phyloP scores from a whole-genome alignment of 2,113 vertebrate species.

The Enhydra lutris region DNA sequence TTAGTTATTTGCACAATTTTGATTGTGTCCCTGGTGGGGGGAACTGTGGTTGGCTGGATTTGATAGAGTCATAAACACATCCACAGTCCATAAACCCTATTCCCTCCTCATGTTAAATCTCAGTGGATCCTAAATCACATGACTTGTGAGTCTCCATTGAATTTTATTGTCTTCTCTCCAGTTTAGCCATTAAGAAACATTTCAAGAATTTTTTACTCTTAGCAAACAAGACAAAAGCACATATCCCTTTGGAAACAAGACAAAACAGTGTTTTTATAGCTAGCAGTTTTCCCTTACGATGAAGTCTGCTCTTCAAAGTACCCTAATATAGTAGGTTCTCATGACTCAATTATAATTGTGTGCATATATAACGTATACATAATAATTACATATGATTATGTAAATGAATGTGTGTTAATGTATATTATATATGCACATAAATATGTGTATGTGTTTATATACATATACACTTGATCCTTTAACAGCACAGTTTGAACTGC shows the following conservation, averaged over 20 bases:
- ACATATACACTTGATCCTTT: neutral
- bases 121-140: neutral
- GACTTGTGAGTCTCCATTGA: neutral
- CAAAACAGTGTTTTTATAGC: neutral
- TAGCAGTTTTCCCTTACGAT: neutral
- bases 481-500: neutral
- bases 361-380: neutral
- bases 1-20: neutral
- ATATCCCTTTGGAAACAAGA: neutral
- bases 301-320: constrained; percentile 29
- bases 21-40: neutral
- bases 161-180: neutral
- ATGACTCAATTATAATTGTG: neutral
- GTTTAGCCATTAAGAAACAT: neutral
- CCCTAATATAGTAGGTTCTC: neutral
- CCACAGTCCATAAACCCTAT: neutral
- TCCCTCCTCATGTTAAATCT: neutral
- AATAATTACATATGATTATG: neutral
- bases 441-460: neutral
- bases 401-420: neutral
- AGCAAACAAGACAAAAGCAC: neutral
- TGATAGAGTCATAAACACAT: neutral
- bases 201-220: constrained; percentile 34
- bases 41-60: neutral
- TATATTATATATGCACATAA: neutral